A percentile compares a stretch with the other conserved stretches of the same genome.
Evolutionary conservation across 2,113 vertebrate species (phyloP).

Genomic region (Rafetus swinhoei): DNA sequence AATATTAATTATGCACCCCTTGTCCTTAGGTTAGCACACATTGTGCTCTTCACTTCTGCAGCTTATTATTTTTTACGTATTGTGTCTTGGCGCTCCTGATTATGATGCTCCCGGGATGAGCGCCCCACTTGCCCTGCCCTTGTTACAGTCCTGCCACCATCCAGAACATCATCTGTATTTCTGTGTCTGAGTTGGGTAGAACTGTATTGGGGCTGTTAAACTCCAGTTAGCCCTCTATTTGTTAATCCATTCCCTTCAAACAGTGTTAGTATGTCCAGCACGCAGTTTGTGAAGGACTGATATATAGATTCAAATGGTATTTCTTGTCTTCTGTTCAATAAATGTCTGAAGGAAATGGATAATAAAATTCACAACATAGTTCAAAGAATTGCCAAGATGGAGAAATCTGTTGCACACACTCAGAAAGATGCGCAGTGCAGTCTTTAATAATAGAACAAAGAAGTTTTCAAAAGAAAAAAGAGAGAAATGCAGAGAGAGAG

Average conservation of each 20-base stretch:
- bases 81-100: too few species aligned
- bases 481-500: not conserved
- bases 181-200: not conserved
- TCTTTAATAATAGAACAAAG: not conserved
- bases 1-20: too few species aligned
- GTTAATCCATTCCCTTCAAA: not conserved
- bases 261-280: not conserved
- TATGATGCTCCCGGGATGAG: too few species aligned
- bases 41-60: too few species aligned
- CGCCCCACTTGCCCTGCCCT: too few species aligned
- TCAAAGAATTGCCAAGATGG: not conserved
- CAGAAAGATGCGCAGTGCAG: rapidly evolving
- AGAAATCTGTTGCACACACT: not conserved
- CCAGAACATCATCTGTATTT: not conserved
- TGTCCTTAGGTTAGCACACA: too few species aligned
- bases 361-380: not conserved
- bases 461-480: not conserved
- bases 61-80: too few species aligned
- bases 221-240: not conserved
- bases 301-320: not conserved
- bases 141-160: not conserved
- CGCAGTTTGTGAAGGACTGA: not conserved
- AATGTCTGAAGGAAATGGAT: not conserved
- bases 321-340: not conserved
- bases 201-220: not conserved